phyloP scores from a whole-genome alignment of 2,113 vertebrate genomes.

The Tragelaphus strepsiceros region DNA sequence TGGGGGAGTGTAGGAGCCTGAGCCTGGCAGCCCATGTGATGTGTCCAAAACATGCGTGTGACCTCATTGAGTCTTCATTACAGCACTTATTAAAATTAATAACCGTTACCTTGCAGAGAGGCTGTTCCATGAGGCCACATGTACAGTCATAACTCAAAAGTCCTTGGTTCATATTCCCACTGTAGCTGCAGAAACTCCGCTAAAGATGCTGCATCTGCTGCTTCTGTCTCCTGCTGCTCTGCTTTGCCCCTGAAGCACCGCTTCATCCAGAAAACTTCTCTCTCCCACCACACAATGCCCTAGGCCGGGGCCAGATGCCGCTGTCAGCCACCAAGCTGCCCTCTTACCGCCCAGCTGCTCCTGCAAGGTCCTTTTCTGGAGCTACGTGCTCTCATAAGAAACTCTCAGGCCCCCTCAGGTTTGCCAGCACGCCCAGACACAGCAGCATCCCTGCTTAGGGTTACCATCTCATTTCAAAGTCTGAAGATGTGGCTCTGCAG shows the following conservation, averaged over 20 bases:
- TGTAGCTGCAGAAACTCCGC: neutral
- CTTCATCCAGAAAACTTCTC: neutral
- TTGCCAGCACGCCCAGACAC: neutral
- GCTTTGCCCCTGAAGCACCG: neutral
- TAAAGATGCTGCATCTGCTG: neutral
- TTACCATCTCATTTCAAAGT: neutral
- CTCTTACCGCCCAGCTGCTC: neutral
- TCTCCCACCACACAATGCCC: neutral
- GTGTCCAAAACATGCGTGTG: neutral
- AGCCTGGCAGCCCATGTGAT: neutral
- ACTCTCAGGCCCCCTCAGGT: rapidly evolving
- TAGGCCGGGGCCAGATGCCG: neutral
- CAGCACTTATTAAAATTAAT: neutral
- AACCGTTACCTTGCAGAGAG: neutral
- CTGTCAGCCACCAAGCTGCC: neutral
- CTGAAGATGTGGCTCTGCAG: neutral
- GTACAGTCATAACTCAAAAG: neutral
- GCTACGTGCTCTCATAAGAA: neutral
- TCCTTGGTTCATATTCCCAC: neutral
- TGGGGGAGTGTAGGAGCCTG: neutral
- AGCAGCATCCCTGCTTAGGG: rapidly evolving
- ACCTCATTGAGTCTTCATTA: neutral
- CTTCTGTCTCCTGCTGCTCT: neutral
- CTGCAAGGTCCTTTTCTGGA: neutral
- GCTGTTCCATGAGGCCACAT: neutral